Conservation (phyloP, 1,140 invertebrate genomes). For the Drosophila parvula region DNA sequence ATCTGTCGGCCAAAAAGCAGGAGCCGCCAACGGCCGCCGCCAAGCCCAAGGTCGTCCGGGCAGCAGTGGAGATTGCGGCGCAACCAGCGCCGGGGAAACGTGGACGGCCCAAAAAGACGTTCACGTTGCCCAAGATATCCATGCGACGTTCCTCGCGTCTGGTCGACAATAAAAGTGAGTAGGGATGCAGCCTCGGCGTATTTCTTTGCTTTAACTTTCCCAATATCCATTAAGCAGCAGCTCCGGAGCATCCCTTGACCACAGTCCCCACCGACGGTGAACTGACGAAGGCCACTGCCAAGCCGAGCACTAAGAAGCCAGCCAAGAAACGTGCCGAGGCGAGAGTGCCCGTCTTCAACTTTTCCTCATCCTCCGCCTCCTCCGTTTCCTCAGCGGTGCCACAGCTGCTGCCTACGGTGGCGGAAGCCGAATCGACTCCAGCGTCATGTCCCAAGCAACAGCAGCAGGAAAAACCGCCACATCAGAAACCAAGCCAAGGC, state of each 20-base stretch:
- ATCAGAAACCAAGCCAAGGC: not conserved
- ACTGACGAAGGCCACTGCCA: not conserved
- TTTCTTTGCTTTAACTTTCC: too few relatives aligned
- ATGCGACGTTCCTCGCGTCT: slow-evolving; percentile 60
- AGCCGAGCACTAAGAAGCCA: slow-evolving; percentile 52
- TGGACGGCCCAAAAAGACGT: slow-evolving; percentile 51
- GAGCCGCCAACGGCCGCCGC: not conserved
- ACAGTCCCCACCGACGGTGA: not conserved
- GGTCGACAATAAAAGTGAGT: slow-evolving; percentile 60
- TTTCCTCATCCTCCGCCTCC: too few relatives aligned
- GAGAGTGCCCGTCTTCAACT: slow-evolving; percentile 8
- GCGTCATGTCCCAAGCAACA: slow-evolving; percentile 29
- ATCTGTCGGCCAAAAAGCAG: slow-evolving; percentile 76
- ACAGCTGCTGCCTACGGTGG: slow-evolving; percentile 31
- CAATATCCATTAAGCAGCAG: slow-evolving; percentile 8
- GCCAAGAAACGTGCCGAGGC: slow-evolving; percentile 61
- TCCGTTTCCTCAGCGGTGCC: not conserved
- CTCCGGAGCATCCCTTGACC: slow-evolving; percentile 19
- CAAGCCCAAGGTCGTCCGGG: slow-evolving; percentile 43
- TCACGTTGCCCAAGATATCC: not conserved
- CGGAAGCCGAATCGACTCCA: slow-evolving; percentile 60
- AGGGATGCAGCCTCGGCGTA: too few relatives aligned
- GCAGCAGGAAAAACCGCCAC: not conserved
- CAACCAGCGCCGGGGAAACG: slow-evolving; percentile 59
- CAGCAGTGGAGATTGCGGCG: slow-evolving; percentile 62